A percentile compares a stretch with the other conserved stretches of the same genome.
phyloP scores from a whole-genome alignment of 2,888 invertebrate species.

The Emmelina monodactyla region DNA sequence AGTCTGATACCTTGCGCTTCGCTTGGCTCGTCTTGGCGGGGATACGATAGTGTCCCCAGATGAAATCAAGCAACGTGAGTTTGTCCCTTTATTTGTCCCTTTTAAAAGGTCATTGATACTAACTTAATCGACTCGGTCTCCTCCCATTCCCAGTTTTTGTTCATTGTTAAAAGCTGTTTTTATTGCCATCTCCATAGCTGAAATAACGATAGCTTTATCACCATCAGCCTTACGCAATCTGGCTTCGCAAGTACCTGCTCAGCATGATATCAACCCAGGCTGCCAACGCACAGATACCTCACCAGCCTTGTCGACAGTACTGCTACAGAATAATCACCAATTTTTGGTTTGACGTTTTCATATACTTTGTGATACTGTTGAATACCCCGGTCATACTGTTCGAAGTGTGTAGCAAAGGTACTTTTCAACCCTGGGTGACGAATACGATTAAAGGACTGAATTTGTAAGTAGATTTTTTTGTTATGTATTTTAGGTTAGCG shows the following conservation, averaged over 20 bases:
- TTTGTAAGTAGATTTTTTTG: constrained; percentile 33
- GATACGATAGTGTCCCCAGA: too few species aligned
- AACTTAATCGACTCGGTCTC: too few species aligned
- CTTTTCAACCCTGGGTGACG: constrained; percentile 19
- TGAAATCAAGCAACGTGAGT: too few species aligned
- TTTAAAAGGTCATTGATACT: too few species aligned
- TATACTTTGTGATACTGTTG: constrained; percentile 44
- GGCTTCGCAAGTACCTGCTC: constrained; percentile 47
- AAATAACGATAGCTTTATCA: too few species aligned
- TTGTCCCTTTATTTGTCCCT: too few species aligned
- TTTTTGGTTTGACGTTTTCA: constrained; percentile 51
- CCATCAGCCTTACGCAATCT: constrained; percentile 43
- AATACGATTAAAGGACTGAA: constrained; percentile 38
- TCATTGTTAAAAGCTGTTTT: too few species aligned
- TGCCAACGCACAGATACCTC: constrained; percentile 35
- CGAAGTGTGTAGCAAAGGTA: constrained; percentile 34
- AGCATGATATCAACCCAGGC: constrained; percentile 38
- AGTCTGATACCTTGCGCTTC: too few species aligned
- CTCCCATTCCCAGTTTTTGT: too few species aligned
- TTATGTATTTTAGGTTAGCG: too few species aligned
- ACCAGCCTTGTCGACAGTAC: constrained; percentile 31
- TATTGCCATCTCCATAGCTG: too few species aligned
- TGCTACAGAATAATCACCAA: constrained; percentile 40
- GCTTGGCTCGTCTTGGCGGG: too few species aligned
- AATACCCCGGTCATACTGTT: constrained; percentile 51